phyloP scores from a whole-genome alignment of 2,113 vertebrate genomes.

The Regulus satrapa region DNA sequence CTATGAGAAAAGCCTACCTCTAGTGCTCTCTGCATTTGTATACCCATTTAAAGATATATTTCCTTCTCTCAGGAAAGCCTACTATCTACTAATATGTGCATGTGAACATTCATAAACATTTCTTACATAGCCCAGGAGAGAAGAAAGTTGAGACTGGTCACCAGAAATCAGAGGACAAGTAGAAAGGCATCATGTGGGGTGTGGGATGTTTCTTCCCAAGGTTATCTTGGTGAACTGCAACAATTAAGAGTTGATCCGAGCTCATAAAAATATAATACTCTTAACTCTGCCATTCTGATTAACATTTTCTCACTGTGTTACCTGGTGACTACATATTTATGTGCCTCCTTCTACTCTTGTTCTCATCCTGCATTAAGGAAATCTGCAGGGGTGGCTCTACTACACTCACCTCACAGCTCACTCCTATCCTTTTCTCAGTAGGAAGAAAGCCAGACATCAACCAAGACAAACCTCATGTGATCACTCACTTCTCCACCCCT shows the following conservation, averaged over 20 bases:
- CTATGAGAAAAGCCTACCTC: not conserved
- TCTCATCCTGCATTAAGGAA: not conserved
- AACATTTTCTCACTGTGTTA: not conserved
- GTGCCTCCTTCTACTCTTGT: not conserved
- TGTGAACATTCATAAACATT: not conserved
- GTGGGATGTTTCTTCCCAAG: not conserved
- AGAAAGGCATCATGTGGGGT: not conserved
- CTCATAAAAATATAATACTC: not conserved
- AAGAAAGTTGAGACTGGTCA: not conserved
- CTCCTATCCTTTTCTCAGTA: not conserved
- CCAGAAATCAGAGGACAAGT: not conserved
- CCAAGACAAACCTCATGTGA: not conserved
- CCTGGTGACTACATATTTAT: not conserved
- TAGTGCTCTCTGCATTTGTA: not conserved
- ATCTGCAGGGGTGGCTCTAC: not conserved
- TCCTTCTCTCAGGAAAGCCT: not conserved
- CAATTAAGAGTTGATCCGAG: not conserved
- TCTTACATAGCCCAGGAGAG: not conserved
- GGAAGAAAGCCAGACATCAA: not conserved
- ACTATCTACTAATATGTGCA: not conserved
- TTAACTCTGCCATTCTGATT: not conserved
- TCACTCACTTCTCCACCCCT: not conserved
- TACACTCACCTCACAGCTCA: not conserved
- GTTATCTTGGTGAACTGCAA: not conserved
- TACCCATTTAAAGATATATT: not conserved